These are phyloP conservation scores for Uloborus plumipes DNA, from an alignment of 2,888 invertebrate genomes.

Conservation along the genomic window DNA sequence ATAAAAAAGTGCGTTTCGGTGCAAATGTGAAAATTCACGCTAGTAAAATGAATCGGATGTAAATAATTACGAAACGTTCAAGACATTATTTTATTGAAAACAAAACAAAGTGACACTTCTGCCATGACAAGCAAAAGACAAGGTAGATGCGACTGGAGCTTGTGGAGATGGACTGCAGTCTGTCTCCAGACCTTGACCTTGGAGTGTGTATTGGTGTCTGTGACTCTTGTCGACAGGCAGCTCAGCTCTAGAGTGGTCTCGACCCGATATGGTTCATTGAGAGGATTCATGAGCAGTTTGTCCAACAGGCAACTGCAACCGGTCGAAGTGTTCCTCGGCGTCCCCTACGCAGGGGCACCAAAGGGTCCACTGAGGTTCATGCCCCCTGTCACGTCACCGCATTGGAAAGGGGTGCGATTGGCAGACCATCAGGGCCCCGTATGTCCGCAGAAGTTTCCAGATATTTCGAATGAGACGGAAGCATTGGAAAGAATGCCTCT, in stretches of 20 bases:
- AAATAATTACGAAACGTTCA: too few relatives aligned
- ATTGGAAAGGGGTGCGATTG: conserved; percentile 70
- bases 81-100: too few relatives aligned
- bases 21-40: too few relatives aligned
- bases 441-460: conserved; percentile 71
- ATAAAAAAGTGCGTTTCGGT: too few relatives aligned
- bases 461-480: conserved; percentile 68
- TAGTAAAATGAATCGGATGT: too few relatives aligned
- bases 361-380: conserved; percentile 71
- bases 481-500: conserved; percentile 70
- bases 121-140: background rate
- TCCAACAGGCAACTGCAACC: conserved; percentile 76
- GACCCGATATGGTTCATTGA: conserved; percentile 71
- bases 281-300: conserved; percentile 68
- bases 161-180: conserved; percentile 18
- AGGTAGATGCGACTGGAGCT: conserved; percentile 1
- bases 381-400: conserved; percentile 72
- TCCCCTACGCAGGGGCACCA: conserved; percentile 72
- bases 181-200: conserved; percentile 36
- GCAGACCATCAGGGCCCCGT: conserved; percentile 69
- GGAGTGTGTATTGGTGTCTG: conserved; percentile 29
- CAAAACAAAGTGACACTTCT: too few relatives aligned
- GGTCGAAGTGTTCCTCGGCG: conserved; percentile 85
- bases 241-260: conserved; percentile 68
- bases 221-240: conserved; percentile 43